A percentile compares a stretch with the other conserved stretches of the same genome.
Evolutionary conservation across 2,888 invertebrate genomes (phyloP).

Genomic region (Trissolcus brochymenae): DNA sequence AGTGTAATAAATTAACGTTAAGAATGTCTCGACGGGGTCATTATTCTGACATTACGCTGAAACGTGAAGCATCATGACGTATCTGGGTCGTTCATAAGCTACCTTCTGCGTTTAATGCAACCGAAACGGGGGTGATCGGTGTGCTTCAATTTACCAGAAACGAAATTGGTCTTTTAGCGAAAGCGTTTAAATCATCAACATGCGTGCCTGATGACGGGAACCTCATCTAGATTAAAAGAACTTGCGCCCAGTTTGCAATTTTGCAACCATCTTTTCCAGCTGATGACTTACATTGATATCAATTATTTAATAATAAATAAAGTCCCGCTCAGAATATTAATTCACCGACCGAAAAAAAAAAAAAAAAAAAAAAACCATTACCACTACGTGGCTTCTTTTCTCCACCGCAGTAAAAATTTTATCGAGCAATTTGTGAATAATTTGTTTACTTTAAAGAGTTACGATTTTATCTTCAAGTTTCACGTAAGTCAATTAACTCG

Average conservation of each 20-base stretch:
- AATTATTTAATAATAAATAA: not conserved
- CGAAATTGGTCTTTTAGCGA: slow-evolving; percentile 17
- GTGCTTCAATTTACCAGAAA: slow-evolving; percentile 10
- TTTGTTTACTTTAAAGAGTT: too few relatives aligned
- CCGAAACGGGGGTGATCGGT: not conserved
- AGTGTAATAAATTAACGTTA: slow-evolving; percentile 29
- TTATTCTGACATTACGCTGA: slow-evolving; percentile 36
- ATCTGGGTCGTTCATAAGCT: slow-evolving; percentile 30
- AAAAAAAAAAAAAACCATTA: too few relatives aligned
- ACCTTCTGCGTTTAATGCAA: slow-evolving; percentile 6
- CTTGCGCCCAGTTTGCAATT: slow-evolving; percentile 4
- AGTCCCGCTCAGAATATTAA: not conserved
- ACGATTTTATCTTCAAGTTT: too few relatives aligned
- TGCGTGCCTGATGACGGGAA: not conserved
- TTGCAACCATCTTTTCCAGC: not conserved
- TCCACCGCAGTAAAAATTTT: too few relatives aligned
- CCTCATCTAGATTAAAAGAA: slow-evolving; percentile 18
- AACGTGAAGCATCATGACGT: slow-evolving; percentile 22
- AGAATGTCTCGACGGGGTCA: slow-evolving; percentile 18
- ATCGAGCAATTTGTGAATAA: slow-evolving; percentile 1
- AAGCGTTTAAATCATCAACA: slow-evolving; percentile 9
- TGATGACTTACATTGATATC: slow-evolving; percentile 7
- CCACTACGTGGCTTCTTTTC: too few relatives aligned
- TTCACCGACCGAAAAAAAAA: not conserved
- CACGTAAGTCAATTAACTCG: too few relatives aligned